Evolutionary conservation across 2,113 vertebrate species (phyloP), one percentile per base, ranked within the genome.

Genomic region (Hyla sarda): DNA sequence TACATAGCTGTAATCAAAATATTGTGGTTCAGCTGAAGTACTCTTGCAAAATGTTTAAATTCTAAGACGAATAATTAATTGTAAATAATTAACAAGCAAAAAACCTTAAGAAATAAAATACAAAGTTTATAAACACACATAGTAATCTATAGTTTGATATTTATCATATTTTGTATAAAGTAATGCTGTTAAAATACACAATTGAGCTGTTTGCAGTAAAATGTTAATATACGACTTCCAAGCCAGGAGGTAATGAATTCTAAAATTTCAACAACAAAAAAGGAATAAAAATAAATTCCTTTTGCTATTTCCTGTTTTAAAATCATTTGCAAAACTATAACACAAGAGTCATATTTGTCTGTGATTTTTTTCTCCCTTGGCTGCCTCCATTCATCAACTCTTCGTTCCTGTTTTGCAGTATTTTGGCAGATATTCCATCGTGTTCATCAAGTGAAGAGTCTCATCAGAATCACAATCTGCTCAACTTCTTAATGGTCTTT

Each of bases 381-480:
- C 82, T 73, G 67, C 67, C 3, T 73, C 47, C 7, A 56, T 72
- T 83, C 30, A 73, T 83, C 82, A 83, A 72, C 48, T 83, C 47
- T 83, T 73, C 62, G 32, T 82, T 82, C 30, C 48, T 83, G 48
- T 54, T 83, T 83, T 72, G 67, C 65, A 56, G n/a, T 73, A 72
- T 83, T 48, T 83, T 56, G 48, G 65, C 82, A 83, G 65, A 34
- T 83, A 83, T 71, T 83, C 65, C 47, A 71, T 65, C 13, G 48
- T 56, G 82, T 56, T 71, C 65, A 83, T 83, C 67, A 72, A 72
- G 82, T 52, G 50, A 54, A 56, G 45, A 82, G 79, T 67, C 79
- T 69, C 79, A 82, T 82, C 81, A 82, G 30, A 30, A 54, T 73
- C 48, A 83, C 82, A 83, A 83, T 83, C 82, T 83, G 82, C 48